A percentile compares a stretch with the other conserved stretches of the same genome.
phyloP scores from a whole-genome alignment of 1,140 invertebrate species.

The Andrena cerasifolii region DNA sequence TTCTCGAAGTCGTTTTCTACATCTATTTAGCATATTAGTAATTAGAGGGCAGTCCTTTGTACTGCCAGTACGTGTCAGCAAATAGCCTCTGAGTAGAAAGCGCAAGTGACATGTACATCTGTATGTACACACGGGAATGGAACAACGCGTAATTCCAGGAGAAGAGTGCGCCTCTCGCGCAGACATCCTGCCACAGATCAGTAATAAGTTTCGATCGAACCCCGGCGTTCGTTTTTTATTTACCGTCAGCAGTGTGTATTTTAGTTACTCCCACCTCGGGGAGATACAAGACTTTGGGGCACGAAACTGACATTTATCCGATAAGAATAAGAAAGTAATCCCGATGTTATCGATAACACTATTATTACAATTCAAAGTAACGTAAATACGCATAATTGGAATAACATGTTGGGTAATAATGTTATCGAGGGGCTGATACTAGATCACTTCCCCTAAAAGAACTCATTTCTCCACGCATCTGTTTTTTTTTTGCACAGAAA shows the following conservation, averaged over 20 bases:
- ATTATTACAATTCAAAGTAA: neutral
- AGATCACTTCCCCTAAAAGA: too few species aligned
- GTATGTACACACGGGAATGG: too few species aligned
- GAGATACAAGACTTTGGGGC: neutral
- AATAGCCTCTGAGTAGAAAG: neutral
- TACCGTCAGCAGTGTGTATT: neutral
- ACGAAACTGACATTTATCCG: neutral
- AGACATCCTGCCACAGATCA: neutral
- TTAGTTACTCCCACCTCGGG: neutral
- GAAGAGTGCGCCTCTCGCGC: neutral
- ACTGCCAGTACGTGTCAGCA: neutral
- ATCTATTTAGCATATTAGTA: neutral
- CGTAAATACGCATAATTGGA: too few species aligned
- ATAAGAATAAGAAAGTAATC: conserved; percentile 4
- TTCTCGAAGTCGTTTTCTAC: neutral
- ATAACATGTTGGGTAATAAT: too few species aligned
- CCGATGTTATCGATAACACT: neutral
- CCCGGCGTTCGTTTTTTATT: conserved; percentile 4
- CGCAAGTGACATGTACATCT: neutral
- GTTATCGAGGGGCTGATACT: too few species aligned
- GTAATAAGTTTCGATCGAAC: conserved; percentile 6
- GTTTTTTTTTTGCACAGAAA: too few species aligned
- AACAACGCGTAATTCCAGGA: neutral
- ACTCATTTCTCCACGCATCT: too few species aligned
- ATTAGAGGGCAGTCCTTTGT: neutral